These are phyloP conservation scores for Sycophaga agraensis DNA, from an alignment of 1,140 invertebrate genomes.

Conservation along the genomic window DNA sequence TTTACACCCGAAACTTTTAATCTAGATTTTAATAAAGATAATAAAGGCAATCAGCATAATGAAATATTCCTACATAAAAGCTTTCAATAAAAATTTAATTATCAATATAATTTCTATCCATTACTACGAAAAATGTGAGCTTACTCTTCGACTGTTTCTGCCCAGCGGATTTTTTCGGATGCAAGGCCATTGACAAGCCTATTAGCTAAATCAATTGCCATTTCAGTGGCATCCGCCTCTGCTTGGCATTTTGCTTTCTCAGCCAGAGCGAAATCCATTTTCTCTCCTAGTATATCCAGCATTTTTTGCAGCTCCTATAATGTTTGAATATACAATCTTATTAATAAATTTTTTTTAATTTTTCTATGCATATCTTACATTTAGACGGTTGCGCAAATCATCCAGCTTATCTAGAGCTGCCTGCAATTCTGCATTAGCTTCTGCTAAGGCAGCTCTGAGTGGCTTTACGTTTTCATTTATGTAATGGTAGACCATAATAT, in stretches of 20 bases:
- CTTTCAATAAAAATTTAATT: too few species aligned
- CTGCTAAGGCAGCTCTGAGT: slow-evolving; percentile 77
- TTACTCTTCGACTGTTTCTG: slow-evolving; percentile 67
- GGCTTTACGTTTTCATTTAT: slow-evolving; percentile 93
- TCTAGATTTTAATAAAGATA: too few species aligned
- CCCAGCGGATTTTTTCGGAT: slow-evolving; percentile 87
- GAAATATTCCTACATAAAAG: too few species aligned
- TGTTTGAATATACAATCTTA: slow-evolving; percentile 3
- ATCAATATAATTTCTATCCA: too few species aligned
- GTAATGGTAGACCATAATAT: slow-evolving; percentile 88
- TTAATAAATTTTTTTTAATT: background rate
- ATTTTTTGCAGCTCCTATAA: slow-evolving; percentile 76
- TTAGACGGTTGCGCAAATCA: slow-evolving; percentile 65
- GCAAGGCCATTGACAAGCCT: slow-evolving; percentile 88
- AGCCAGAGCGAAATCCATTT: slow-evolving; percentile 81
- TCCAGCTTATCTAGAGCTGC: slow-evolving; percentile 78
- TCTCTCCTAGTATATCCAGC: slow-evolving; percentile 71
- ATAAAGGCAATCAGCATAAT: too few species aligned
- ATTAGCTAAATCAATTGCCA: slow-evolving; percentile 89
- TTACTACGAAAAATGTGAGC: too few species aligned
- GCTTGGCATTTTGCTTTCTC: slow-evolving; percentile 87
- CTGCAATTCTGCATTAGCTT: slow-evolving; percentile 81
- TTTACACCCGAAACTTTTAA: slow-evolving; percentile 67
- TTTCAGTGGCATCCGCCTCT: slow-evolving; percentile 79
- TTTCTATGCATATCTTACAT: too few species aligned